Evolutionary conservation across 23 tunicate species (phyloP), one percentile per base, ranked within the genome.

Genomic region (Trididemnum nubilum): DNA sequence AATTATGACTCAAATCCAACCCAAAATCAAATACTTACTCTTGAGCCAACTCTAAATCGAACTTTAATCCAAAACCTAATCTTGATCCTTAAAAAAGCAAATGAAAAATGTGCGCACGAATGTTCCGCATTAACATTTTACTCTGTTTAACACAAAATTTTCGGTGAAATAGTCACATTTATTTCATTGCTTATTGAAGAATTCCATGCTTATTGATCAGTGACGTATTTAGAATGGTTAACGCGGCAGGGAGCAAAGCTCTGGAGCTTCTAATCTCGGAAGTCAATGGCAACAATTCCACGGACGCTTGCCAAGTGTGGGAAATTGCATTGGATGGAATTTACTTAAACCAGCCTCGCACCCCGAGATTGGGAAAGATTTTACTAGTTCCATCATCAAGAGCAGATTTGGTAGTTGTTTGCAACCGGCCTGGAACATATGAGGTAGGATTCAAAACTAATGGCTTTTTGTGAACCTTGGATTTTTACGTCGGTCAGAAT

Each of bases 271-370:
- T 79, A 29, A 72, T 89, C n/a, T 63, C 82, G n/a, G 57, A 73
- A 40, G 49, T 2, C 5, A 33, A 25, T 27, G n/a, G n/a, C n/a
- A n/a, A n/a, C n/a, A 72, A 31, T 4, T 5, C 22, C 7, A 70
- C 76, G 39, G 38, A 29, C 39, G 44, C 38, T 27, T 90, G 96
- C 78, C 15, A 44, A 31, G 40, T 90, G 26, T 29, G 38, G 32
- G 96, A 90, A 85, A 90, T 90, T 35, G 96, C 96, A 3, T 25
- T 36, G 0, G 96, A 90, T 63, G 96, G 96, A 12, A 65, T 90
- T 19, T 90, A 90, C 57, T 36, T 90, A 7, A 79, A 80, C 50
- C n/a, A 57, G 31, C 82, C 90, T 19, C 54, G 77, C 34, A 5
- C 19, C 3, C 64, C 80, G 73, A 77, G 65, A 33, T 29, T 39